phyloP scores from a whole-genome alignment of 30 jellyfish, hydroid and myxozoan genomes.

The Hydractinia symbiolongicarpus region DNA sequence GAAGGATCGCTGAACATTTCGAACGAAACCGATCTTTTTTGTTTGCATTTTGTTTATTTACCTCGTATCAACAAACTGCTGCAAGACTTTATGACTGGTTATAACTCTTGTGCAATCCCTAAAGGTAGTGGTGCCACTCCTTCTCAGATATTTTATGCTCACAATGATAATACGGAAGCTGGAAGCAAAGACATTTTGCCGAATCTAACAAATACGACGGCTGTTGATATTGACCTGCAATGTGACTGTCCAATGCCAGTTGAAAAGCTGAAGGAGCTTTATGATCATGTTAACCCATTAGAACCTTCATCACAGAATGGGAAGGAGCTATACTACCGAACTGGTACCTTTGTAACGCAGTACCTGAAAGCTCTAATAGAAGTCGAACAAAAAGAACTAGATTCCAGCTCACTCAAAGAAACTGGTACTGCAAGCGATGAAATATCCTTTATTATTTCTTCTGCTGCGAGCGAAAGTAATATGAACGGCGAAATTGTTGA shows the following conservation, averaged over 20 bases:
- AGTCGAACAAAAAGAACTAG: neutral
- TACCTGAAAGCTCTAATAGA: conserved; percentile 9
- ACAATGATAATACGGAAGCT: conserved; percentile 17
- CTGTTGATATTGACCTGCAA: neutral
- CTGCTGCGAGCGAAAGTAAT: no score
- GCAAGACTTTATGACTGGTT: conserved; percentile 23
- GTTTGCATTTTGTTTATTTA: conserved; percentile 37
- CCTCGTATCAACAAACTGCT: conserved; percentile 34
- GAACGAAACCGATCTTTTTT: conserved; percentile 36
- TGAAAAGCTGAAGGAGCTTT: conserved; percentile 24
- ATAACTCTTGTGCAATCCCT: conserved; percentile 32
- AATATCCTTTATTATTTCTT: no score
- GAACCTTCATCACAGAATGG: conserved; percentile 29
- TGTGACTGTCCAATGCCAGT: conserved; percentile 11
- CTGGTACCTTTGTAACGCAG: conserved; percentile 29
- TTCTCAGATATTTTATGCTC: conserved; percentile 35
- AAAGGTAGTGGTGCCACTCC: conserved; percentile 41
- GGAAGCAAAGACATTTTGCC: conserved; percentile 12
- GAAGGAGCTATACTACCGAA: conserved; percentile 21
- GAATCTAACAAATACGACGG: conserved; percentile 6
- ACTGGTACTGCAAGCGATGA: no score
- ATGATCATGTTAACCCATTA: conserved; percentile 28
- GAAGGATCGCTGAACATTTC: conserved; percentile 30
- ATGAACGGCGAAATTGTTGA: no score
- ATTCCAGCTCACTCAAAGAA: no score